Conservation (phyloP, 2,797 vertebrate genomes). For the Halcyon leucocephala region DNA sequence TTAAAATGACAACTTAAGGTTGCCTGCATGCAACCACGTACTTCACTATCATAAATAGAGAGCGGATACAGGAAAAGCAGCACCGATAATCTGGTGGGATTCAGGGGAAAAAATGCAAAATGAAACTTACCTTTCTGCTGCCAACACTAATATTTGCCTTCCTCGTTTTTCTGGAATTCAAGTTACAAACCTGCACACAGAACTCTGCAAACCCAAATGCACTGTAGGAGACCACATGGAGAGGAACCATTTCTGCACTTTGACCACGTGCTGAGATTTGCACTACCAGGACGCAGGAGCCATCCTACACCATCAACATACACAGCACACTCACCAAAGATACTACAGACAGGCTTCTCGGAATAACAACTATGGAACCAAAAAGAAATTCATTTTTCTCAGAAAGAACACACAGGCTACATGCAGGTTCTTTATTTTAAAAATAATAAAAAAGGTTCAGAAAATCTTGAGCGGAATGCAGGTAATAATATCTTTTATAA, state of each 20-base stretch:
- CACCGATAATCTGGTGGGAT: not conserved
- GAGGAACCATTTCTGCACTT: not conserved
- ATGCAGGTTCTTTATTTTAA: constrained; percentile 10
- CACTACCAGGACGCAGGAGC: not conserved
- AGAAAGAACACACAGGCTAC: not conserved
- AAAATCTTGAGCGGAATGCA: not conserved
- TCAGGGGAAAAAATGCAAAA: not conserved
- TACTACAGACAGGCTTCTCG: not conserved
- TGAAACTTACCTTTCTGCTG: not conserved
- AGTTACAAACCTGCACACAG: not conserved
- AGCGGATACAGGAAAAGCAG: not conserved
- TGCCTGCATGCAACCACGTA: not conserved
- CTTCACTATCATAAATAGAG: not conserved
- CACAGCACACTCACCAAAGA: not conserved
- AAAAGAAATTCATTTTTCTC: not conserved
- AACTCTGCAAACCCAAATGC: not conserved
- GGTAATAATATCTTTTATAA: not conserved
- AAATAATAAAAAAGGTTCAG: not conserved
- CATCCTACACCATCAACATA: not conserved
- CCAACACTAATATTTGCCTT: not conserved
- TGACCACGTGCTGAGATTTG: not conserved
- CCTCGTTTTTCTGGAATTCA: not conserved
- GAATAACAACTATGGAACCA: not conserved
- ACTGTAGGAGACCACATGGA: not conserved
- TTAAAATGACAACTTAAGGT: not conserved